Evolutionary conservation across 2,113 vertebrate genomes (phyloP).

Genomic region (Proterorhinus semilunaris): DNA sequence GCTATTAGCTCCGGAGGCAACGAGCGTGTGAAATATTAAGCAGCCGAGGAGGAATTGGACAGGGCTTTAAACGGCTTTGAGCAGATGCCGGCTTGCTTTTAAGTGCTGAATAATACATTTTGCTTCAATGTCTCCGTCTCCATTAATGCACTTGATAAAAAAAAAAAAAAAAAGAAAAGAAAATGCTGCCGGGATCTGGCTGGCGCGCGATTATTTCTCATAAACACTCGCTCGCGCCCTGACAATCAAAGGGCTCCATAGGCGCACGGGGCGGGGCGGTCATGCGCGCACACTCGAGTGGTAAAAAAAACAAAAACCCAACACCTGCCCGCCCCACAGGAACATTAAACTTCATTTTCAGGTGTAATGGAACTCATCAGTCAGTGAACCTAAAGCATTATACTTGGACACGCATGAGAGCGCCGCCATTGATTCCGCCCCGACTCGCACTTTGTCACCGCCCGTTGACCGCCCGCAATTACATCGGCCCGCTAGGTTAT

Average conservation of each 20-base stretch:
- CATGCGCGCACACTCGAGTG: constrained; percentile 41
- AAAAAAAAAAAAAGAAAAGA: not conserved
- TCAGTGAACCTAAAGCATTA: constrained; percentile 74
- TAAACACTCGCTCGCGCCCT: constrained; percentile 53
- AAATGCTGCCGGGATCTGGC: constrained; percentile 53
- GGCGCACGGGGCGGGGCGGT: constrained; percentile 30
- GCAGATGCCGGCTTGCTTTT: constrained; percentile 69
- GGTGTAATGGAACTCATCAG: constrained; percentile 79
- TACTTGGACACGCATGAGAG: constrained; percentile 55
- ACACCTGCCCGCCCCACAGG: constrained; percentile 70
- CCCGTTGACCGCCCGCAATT: constrained; percentile 56
- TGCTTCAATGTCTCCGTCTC: constrained; percentile 67
- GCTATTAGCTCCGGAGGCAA: constrained; percentile 46
- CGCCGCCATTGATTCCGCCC: constrained; percentile 61
- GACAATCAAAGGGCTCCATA: constrained; percentile 38
- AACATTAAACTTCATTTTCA: constrained; percentile 77
- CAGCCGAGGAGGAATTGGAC: constrained; percentile 59
- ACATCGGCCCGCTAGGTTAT: constrained; percentile 25
- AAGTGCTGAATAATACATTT: constrained; percentile 75
- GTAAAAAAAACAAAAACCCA: constrained; percentile 52
- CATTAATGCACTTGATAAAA: constrained; percentile 60
- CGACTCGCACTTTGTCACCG: constrained; percentile 62
- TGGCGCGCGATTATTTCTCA: constrained; percentile 56
- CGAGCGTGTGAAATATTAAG: constrained; percentile 71
- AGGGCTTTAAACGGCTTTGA: constrained; percentile 60